Evolutionary conservation across 2,888 invertebrate species (phyloP), one percentile per base, ranked within the genome.

Genomic region (Andrena fulva): DNA sequence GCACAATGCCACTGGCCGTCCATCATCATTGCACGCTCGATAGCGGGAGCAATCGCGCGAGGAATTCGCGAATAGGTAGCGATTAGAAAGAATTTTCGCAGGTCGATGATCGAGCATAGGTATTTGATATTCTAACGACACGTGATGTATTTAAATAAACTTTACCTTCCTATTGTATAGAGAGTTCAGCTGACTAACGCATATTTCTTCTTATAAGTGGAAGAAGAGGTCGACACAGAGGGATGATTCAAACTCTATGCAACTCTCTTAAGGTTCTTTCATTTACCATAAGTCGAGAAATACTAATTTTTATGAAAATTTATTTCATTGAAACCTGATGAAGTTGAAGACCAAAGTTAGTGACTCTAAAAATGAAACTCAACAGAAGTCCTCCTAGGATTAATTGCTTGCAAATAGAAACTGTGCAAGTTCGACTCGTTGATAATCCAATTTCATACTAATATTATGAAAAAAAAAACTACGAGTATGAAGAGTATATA

Each of bases 51-150:
- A 52, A 54, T 16, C 2, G 31, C 8, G 33, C 7, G 5, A 27
- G 24, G 70, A 70, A 29, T 59, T 59, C 59, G 35, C 16, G 69
- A 54, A 59, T 35, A 33, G 31, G 54, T 59, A 20, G 8, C 20
- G 20, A n/a, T 54, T 54, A 54, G 20, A 20, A 54, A 42, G 42
- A 42, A 42, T 42, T 16, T 5, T 42, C 16, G 5, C 42, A 42
- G 16, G 16, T 16, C 42, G 0, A 42, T 42, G 42, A 16, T 16
- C 16, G 16, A 16, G 42, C 42, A 42, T 16, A 16, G 42, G 1
- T 42, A 16, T 42, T 42, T 16, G 16, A 42, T 16, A 42, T 42
- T 42, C 42, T 42, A 42, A 42, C 10, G 12, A 12, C 42, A 0
- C 42, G 4, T 4, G 1, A 42, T 0, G 16, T 42, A 42, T 42